These are phyloP conservation scores for Aldabrachelys gigantea DNA, from an alignment of 2,113 vertebrate genomes.

Conservation along the genomic window DNA sequence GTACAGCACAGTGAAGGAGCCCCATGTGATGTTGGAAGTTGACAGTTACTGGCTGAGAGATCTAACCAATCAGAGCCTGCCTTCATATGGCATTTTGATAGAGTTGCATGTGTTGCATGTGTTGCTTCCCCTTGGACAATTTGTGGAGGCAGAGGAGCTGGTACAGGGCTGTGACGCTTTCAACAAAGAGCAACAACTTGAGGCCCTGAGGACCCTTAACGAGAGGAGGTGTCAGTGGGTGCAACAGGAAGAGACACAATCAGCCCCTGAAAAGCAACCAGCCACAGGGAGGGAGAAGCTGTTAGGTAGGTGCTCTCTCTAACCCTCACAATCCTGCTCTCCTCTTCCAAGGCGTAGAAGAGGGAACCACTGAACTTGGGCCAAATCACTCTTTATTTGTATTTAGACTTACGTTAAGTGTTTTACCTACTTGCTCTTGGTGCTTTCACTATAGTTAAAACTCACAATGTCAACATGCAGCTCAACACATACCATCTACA, in stretches of 20 bases:
- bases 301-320: constrained; percentile 64
- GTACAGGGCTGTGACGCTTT: constrained; percentile 67
- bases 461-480: neutral
- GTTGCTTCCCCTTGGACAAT: constrained; percentile 84
- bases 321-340: neutral
- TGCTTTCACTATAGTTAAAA: neutral
- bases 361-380: neutral
- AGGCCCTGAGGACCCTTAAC: constrained; percentile 67
- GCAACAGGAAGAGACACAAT: neutral
- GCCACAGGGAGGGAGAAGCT: neutral
- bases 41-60: constrained; percentile 84
- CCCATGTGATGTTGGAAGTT: constrained; percentile 81
- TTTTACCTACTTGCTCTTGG: neutral
- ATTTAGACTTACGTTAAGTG: neutral
- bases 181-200: constrained; percentile 75
- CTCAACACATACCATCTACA: neutral
- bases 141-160: constrained; percentile 82
- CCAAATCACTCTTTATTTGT: neutral
- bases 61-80: constrained; percentile 67
- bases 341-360: neutral
- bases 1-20: constrained; percentile 88
- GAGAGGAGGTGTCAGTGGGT: constrained; percentile 49
- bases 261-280: neutral
- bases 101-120: constrained; percentile 86
- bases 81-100: constrained; percentile 78